These are phyloP conservation scores for Marisa cornuarietis DNA, from an alignment of 1,140 invertebrate species.

Conservation along the genomic window DNA sequence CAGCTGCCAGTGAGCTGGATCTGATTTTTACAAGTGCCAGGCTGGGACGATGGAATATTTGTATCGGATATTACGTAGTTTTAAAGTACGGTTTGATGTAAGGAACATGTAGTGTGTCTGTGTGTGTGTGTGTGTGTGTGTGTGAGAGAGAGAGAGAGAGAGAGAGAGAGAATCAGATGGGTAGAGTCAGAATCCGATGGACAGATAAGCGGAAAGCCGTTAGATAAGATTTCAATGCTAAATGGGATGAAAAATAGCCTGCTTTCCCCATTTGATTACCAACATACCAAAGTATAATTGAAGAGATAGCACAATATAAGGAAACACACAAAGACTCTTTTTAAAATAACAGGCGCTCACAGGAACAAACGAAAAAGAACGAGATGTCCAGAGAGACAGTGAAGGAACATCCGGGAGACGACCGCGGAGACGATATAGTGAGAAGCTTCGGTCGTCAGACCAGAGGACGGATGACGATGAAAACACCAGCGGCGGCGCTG, in stretches of 20 bases:
- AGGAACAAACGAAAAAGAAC: background rate
- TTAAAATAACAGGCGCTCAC: background rate
- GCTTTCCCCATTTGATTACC: no score
- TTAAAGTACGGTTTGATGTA: background rate
- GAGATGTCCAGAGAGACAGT: background rate
- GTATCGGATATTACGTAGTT: background rate
- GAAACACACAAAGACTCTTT: no score
- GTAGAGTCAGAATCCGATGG: background rate
- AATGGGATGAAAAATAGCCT: no score
- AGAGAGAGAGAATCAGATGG: background rate
- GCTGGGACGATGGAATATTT: no score
- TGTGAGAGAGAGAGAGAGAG: no score
- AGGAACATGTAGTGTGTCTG: background rate
- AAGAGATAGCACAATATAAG: no score
- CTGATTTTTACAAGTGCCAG: no score
- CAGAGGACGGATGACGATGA: background rate
- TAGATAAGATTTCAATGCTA: no score
- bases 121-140: constrained; percentile 2
- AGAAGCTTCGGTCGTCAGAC: background rate
- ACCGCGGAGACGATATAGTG: background rate
- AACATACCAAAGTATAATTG: no score
- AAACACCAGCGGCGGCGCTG: background rate
- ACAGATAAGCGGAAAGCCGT: no score
- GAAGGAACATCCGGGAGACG: background rate
- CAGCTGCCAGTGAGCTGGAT: no score